phyloP scores from a whole-genome alignment of 2,797 vertebrate genomes.

The Danionella dracula region DNA sequence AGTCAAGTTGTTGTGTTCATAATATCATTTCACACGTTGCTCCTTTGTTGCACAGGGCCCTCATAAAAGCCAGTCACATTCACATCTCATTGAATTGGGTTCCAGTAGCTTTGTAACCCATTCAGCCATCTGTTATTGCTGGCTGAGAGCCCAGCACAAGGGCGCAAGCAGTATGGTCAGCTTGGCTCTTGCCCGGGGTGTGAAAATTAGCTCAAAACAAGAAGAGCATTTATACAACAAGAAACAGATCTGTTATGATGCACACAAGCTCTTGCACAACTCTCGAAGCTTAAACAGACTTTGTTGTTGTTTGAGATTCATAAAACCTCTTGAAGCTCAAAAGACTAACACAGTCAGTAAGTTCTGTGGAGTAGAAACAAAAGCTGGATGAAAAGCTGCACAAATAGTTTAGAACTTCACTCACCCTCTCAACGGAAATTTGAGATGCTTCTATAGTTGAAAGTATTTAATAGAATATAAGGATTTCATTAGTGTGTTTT shows the following conservation, averaged over 20 bases:
- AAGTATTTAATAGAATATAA: no score
- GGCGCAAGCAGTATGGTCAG: slow-evolving; percentile 42
- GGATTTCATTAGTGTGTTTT: no score
- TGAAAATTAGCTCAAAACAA: slow-evolving; percentile 36
- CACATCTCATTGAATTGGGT: slow-evolving; percentile 59
- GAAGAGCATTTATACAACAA: slow-evolving; percentile 18
- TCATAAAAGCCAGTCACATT: slow-evolving; percentile 44
- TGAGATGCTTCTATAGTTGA: no score
- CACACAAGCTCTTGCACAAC: not conserved
- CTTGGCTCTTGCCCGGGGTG: slow-evolving; percentile 39
- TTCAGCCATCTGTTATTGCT: slow-evolving; percentile 64
- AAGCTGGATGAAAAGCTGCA: no score
- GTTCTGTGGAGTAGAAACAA: no score
- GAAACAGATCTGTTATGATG: slow-evolving; percentile 12
- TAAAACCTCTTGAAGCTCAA: no score
- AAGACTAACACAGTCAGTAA: no score
- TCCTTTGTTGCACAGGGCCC: slow-evolving; percentile 16
- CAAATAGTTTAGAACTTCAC: no score
- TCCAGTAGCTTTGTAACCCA: slow-evolving; percentile 57
- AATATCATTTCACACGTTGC: slow-evolving; percentile 1
- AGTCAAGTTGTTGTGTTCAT: not conserved
- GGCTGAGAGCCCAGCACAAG: slow-evolving; percentile 46
- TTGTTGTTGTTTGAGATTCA: no score
- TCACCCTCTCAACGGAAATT: no score
- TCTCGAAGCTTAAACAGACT: no score